These are phyloP conservation scores for Spea multiplicata DNA, from an alignment of 2,113 vertebrate species.

Conservation along the genomic window DNA sequence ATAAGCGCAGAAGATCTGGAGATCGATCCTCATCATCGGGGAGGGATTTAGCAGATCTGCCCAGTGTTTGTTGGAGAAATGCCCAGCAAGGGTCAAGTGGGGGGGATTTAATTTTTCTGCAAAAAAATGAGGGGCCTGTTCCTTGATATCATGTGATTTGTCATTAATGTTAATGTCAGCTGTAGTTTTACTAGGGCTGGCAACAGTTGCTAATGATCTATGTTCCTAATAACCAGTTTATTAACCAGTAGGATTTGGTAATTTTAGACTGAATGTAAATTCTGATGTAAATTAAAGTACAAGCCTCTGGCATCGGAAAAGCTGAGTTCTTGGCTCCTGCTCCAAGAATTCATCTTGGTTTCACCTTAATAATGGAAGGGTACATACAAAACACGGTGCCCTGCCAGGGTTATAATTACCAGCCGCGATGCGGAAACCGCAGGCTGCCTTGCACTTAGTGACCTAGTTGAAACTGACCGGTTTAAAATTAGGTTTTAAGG, in stretches of 20 bases:
- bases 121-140: too few species aligned
- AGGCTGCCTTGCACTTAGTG: not conserved
- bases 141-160: too few species aligned
- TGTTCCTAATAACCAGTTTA: not conserved
- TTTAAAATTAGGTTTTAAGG: conserved; percentile 21
- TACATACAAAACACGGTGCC: not conserved
- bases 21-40: too few species aligned
- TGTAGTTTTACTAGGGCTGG: too few species aligned
- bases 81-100: too few species aligned
- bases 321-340: not conserved
- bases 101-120: too few species aligned
- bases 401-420: conserved; percentile 36
- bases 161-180: too few species aligned
- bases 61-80: too few species aligned
- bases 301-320: not conserved
- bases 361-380: not conserved
- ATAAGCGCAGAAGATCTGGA: too few species aligned
- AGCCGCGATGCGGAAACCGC: not conserved
- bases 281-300: not conserved
- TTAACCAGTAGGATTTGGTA: not conserved
- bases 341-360: not conserved
- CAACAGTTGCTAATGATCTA: not conserved
- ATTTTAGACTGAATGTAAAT: not conserved
- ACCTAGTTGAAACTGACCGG: conserved; percentile 10
- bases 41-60: too few species aligned